Evolutionary conservation across 1,140 invertebrate species (phyloP), one percentile per base, ranked within the genome.

Genomic region (Himalopsyche phryganea): DNA sequence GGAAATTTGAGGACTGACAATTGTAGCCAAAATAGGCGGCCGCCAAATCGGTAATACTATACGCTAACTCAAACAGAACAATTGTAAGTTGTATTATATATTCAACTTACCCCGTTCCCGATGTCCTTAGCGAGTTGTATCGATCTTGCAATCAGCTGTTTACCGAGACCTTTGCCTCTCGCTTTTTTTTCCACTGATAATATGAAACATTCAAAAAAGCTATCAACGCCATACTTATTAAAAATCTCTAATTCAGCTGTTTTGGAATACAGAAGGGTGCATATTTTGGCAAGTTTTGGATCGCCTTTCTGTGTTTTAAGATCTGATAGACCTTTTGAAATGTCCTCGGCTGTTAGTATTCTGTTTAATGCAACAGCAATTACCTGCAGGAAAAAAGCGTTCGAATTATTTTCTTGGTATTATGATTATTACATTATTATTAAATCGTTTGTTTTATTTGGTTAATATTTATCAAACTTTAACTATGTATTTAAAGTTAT

Each of bases 201-300:
- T 56, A 92, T 90, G 41, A 89, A 79, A 61, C 87, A 85, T 69
- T 92, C 89, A 63, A 92, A 86, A 10, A 90, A 81, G 51, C 83
- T 80, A 20, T 88, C 83, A 2, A 89, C 84, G 42, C 80, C 68
- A 69, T 84, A 88, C 46, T 79, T 83, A 1, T 64, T 65, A 65
- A 86, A 88, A 1, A 88, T 67, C 73, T 87, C 78, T 28, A 83
- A 61, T 51, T 80, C 78, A 32, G 82, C 71, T 60, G 85, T 87
- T 14, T 83, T 68, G n/a, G 75, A 77, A 64, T 85, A 82, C 5
- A 89, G 71, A 33, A 87, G 67, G 15, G 79, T 76, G 63, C 87
- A 86, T 54, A 88, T 87, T 59, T 77, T 81, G 63, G 82, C 81
- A 67, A 84, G 87, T 50, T 83, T 82, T 35, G 80, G 69, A 66